Conservation (phyloP, 2,113 vertebrate species). For the Tretioscincus oriximinensis region DNA sequence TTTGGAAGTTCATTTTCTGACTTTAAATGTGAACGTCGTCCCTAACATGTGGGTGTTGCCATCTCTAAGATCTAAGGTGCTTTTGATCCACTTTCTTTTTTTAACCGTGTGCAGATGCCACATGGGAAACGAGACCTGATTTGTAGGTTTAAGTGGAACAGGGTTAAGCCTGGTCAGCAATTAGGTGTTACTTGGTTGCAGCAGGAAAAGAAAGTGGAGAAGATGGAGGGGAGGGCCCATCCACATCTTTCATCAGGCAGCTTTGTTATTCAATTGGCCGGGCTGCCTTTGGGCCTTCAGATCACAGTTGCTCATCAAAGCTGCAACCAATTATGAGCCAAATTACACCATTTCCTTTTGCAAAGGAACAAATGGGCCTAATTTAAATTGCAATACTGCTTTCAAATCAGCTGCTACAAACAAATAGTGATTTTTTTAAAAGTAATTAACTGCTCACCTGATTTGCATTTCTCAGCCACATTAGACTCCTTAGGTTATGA, state of each 20-base stretch:
- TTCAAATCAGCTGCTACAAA: slow-evolving; percentile 60
- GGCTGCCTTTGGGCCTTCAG: background rate
- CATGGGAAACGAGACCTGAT: background rate
- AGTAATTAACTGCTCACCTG: slow-evolving; percentile 59
- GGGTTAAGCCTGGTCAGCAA: slow-evolving; percentile 6
- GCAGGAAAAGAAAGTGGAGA: too few species aligned
- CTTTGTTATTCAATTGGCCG: slow-evolving; percentile 26
- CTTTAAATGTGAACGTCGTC: too few species aligned
- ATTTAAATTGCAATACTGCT: slow-evolving; percentile 48
- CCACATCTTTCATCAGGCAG: slow-evolving; percentile 15
- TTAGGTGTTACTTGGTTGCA: slow-evolving; percentile 1
- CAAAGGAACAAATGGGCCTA: slow-evolving; percentile 55
- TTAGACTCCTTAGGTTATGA: background rate
- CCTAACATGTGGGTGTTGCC: too few species aligned
- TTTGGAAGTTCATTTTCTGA: too few species aligned
- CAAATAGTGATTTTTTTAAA: slow-evolving; percentile 55
- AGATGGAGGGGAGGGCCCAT: slow-evolving; percentile 5
- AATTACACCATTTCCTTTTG: background rate
- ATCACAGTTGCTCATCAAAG: slow-evolving; percentile 12
- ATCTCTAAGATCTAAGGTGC: too few species aligned
- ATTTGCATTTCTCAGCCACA: slow-evolving; percentile 51
- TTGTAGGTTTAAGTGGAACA: slow-evolving; percentile 12
- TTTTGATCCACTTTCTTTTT: too few species aligned
- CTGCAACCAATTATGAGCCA: slow-evolving; percentile 11
- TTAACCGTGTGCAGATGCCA: background rate